Base-by-base conservation (phyloP, 1,140 invertebrate species). In the Lepidurus arcticus region DNA sequence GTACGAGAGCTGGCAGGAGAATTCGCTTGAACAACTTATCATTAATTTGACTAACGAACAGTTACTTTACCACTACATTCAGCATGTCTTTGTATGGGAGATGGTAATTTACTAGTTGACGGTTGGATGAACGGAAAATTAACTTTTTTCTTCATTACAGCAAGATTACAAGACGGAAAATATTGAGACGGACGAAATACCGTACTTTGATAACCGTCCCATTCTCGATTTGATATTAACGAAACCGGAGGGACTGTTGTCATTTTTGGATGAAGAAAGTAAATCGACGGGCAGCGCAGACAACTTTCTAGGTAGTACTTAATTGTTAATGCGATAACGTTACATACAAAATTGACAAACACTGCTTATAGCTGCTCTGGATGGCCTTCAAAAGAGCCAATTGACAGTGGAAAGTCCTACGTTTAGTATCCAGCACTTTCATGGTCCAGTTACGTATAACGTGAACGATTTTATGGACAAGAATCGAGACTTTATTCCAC, bases 1-100 rank as follows among this genome's bases (percentile, higher is more conserved):
- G 1, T 96, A 97, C 82, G 95, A 97, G 86, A 95, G 94, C 83
- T 95, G 93, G 83, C 82, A 83, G 74, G 74, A 42, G 16, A 97
- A 97, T 85, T 89, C 91, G 78, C 86, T 96, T 76, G 93, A 96
- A 81, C 94, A 97, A 84, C 86, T 96, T 1, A 90, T 94, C 78
- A 91, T 96, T 0, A 97, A 97, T 82, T 91, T 93, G 2, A 89
- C 94, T 79, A 96, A 95, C 82, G 93, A 96, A 83, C 93, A 95
- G 84, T 87, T 97, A 80, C 93, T 95, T 82, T 95, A 93, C 84
- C 90, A 93, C 80, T 94, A 94, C 84, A 92, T 94, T 82, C 93
- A 96, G 85, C 88, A 91, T 84, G 87, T 95, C 43, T 97, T 97
- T 84, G 89, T 90, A 43, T 94, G 93, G 90, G 94, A 96, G 88